Base-by-base conservation (phyloP, 2,797 vertebrate species). In the Loris lydekkerianus region DNA sequence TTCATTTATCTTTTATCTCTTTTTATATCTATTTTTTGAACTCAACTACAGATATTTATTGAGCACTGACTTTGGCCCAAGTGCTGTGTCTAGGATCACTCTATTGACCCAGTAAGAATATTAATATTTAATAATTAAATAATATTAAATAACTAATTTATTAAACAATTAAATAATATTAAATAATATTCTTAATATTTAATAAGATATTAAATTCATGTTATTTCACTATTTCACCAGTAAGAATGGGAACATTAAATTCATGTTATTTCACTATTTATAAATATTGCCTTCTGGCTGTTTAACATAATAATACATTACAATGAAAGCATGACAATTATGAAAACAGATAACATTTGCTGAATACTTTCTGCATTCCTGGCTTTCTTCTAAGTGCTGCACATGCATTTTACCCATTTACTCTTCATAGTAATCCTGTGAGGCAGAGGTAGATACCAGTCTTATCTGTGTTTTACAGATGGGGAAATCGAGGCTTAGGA, bases 301-400 rank as follows among this genome's bases (percentile, higher is more conserved):
- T 65, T 93, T 91, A 56, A 43, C 15, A 40, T 53, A 67, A 72
- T 80, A 69, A 82, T 61, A 87, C 76, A 94, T 46, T 86, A 43
- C 4, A 40, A 95, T 10, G 37, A 69, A 56, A 43, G 14, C 17
- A 29, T 31, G 40, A 34, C 11, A 10, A 58, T 60, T 69, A 29
- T 56, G 70, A 63, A 56, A 46, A 29, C 3, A 76, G 69, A 49
- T 21, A 21, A 3, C 21, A 40, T 21, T 67, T 82, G 34, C 29
- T 56, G 15, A 76, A 15, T 84, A 27, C 7, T 53, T 86, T 43
- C 40, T 25, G 1, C 2, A 20, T 58, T 4, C 65, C n/a, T 63
- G 37, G n/a, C 27, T 89, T 86, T 72, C 80, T 82, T 75, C 43
- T 65, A 83, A 84, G 69, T 70, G 3, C 37, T 25, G 7, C 23